Conservation (phyloP, 2,113 vertebrate genomes). For the Arizona elegans region DNA sequence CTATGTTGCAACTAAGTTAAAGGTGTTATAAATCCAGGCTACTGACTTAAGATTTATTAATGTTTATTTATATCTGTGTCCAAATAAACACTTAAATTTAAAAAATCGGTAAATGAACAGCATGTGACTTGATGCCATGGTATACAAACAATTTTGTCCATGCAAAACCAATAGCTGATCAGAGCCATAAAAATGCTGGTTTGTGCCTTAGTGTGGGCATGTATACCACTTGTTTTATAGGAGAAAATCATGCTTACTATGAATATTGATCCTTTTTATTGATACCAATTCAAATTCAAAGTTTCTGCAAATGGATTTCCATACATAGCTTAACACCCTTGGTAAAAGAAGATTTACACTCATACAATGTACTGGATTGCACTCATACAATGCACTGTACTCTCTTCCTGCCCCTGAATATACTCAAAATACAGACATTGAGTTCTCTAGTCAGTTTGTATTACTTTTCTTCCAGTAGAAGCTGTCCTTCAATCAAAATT, state of each 20-base stretch:
- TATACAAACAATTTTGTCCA: conserved; percentile 42
- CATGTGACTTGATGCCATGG: conserved; percentile 43
- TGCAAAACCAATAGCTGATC: not conserved
- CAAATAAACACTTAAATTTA: conserved; percentile 43
- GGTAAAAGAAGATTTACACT: not conserved
- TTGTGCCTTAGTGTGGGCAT: not conserved
- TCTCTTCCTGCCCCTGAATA: not conserved
- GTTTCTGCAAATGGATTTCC: not conserved
- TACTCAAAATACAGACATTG: not conserved
- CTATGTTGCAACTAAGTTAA: not conserved
- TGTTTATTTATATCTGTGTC: conserved; percentile 27
- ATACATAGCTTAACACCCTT: not conserved
- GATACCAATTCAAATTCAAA: not conserved
- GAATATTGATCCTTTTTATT: not conserved
- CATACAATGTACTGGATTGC: not conserved
- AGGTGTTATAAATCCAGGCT: not conserved
- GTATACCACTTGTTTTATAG: not conserved
- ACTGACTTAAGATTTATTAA: conserved; percentile 38
- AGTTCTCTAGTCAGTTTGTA: not conserved
- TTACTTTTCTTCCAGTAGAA: not conserved
- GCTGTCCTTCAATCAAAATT: not conserved
- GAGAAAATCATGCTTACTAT: conserved; percentile 1
- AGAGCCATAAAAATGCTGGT: not conserved
- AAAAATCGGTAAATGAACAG: conserved; percentile 25
- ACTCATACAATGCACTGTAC: not conserved